These are phyloP conservation scores for Shargacucullia verbasci DNA, from an alignment of 2,888 invertebrate species.

Conservation along the genomic window DNA sequence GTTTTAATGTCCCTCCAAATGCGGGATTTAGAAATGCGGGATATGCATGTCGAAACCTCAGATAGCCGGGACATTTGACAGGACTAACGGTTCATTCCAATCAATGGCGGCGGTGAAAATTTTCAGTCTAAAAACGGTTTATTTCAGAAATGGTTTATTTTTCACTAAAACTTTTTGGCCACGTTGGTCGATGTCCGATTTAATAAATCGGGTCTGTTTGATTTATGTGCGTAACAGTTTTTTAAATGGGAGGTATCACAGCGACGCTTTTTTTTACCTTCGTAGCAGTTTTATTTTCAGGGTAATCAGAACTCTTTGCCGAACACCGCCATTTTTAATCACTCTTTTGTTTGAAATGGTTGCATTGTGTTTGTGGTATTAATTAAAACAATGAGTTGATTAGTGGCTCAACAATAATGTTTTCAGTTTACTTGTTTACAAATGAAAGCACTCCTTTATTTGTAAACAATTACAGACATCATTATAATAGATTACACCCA, in stretches of 20 bases:
- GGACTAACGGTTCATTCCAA: constrained; percentile 44
- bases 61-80: constrained; percentile 26
- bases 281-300: neutral
- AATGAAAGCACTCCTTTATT: no score
- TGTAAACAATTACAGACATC: no score
- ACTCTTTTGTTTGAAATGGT: no score
- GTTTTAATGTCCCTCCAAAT: constrained; percentile 17
- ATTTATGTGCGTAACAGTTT: constrained; percentile 43
- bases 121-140: no score
- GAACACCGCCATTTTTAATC: neutral
- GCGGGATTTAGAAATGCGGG: constrained; percentile 2
- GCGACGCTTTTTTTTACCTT: constrained; percentile 12
- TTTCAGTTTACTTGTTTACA: no score
- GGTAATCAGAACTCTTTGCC: neutral
- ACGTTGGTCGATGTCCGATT: constrained; percentile 38
- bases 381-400: no score
- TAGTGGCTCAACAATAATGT: no score
- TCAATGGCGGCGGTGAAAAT: constrained; percentile 40
- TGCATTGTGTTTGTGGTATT: neutral
- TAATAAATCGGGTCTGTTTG: constrained; percentile 50
- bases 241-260: constrained; percentile 30
- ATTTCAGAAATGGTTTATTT: constrained; percentile 48
- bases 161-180: constrained; percentile 45
- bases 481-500: no score
- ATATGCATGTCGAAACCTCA: constrained; percentile 4